A percentile compares a stretch with the other conserved stretches of the same genome.
Evolutionary conservation across 2,113 vertebrate genomes (phyloP).

Genomic region (Tursiops truncatus): DNA sequence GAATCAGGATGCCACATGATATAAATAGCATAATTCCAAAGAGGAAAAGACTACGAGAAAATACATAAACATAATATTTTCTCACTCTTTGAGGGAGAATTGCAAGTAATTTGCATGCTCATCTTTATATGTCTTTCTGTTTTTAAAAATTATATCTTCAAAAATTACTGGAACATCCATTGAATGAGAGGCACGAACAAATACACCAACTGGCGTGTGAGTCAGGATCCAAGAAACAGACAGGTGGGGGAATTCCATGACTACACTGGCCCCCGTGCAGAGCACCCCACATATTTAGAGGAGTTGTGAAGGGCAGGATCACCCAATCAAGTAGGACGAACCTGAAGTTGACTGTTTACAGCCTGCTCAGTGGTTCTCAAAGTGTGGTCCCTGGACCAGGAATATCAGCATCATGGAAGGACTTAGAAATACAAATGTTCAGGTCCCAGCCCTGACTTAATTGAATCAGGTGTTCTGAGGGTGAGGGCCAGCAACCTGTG

Average conservation of each 20-base stretch:
- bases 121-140: background rate
- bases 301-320: background rate
- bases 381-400: background rate
- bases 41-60: background rate
- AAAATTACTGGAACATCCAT: background rate
- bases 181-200: background rate
- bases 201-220: background rate
- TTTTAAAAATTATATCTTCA: background rate
- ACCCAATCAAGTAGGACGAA: background rate
- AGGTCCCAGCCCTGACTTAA: background rate
- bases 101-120: background rate
- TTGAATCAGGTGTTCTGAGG: background rate
- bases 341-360: background rate
- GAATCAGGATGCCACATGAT: background rate
- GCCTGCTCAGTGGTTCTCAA: background rate
- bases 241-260: fast-evolving
- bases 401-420: background rate
- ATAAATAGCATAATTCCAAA: background rate
- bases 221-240: background rate
- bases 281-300: background rate
- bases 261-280: no score
- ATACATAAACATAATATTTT: background rate
- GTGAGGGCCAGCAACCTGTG: background rate
- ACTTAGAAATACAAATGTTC: background rate
- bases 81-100: background rate